These are phyloP conservation scores for Polyergus mexicanus DNA, from an alignment of 1,140 invertebrate genomes.

Conservation along the genomic window DNA sequence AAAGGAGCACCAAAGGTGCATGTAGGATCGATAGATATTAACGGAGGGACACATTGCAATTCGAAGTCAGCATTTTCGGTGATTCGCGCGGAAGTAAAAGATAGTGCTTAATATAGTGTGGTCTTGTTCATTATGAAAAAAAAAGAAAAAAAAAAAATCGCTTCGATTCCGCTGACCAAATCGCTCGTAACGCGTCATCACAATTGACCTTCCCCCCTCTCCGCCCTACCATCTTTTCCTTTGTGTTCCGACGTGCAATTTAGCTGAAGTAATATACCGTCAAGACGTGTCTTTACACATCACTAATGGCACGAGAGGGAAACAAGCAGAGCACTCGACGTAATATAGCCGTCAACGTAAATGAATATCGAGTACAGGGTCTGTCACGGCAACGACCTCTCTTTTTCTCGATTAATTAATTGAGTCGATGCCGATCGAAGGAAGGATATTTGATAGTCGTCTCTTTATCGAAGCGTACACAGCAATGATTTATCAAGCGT, in stretches of 20 bases:
- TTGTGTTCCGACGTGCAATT: conserved; percentile 60
- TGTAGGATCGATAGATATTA: conserved; percentile 39
- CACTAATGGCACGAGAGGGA: conserved; percentile 64
- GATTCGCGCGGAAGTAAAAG: conserved; percentile 44
- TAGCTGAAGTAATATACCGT: conserved; percentile 55
- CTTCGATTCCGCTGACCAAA: conserved; percentile 57
- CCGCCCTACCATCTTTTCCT: background rate
- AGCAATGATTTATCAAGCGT: background rate
- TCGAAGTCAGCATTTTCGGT: conserved; percentile 58
- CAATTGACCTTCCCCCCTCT: conserved; percentile 15
- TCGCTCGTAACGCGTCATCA: conserved; percentile 44
- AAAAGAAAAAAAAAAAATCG: conserved; percentile 67
- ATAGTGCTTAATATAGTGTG: conserved; percentile 70
- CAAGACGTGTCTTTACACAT: conserved; percentile 54
- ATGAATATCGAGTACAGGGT: conserved; percentile 67
- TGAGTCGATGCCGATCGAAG: conserved; percentile 17
- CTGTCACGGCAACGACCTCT: conserved; percentile 18
- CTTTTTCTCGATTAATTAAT: conserved; percentile 56
- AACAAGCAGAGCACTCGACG: conserved; percentile 60
- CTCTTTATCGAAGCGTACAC: conserved; percentile 12
- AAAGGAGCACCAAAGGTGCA: conserved; percentile 32
- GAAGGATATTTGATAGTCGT: conserved; percentile 27
- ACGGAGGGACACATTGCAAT: conserved; percentile 37
- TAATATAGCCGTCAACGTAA: conserved; percentile 54
- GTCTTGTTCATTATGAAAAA: conserved; percentile 45